Evolutionary conservation across 2,888 invertebrate species (phyloP), one percentile per base, ranked within the genome.

Genomic region (Athetis lepigone): DNA sequence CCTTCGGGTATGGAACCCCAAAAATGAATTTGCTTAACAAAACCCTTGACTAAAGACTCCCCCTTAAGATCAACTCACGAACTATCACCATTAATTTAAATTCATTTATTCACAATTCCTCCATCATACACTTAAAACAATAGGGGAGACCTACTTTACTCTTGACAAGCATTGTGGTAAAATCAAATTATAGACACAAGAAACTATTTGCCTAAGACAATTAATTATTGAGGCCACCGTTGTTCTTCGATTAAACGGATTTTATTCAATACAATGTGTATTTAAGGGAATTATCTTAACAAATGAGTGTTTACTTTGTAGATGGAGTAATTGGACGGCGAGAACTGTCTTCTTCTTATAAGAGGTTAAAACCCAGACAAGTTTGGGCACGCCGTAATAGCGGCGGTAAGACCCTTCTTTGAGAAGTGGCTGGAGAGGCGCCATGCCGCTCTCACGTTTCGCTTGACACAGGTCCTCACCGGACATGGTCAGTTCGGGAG

Each of bases 141-240:
- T 68, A 13, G 73, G 11, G 33, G n/a, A 36, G 27, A 49, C n/a
- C 9, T n/a, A 42, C 42, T 49, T n/a, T 6, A 19, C 21, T 25
- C 11, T 13, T 61, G 65, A 45, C 75, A 75, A 23, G 36, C 51
- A 46, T 74, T 74, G 73, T 70, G 25, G 58, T 42, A 9, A 27
- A 58, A 66, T 74, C 65, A 56, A 61, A 57, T 58, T 58, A 42
- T 25, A 51, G 57, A 21, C 54, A 16, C 68, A 55, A 75, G 75
- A 65, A 73, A 75, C 73, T 75, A 70, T 70, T 75, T 65, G 73
- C 55, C 55, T 70, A 6, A 39, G 37, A 45, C 43, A 60, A 57
- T 58, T 52, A 73, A 73, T 71, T 70, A 47, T 54, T 25, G 40
- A 61, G 36, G 18, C 13, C 33, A 27, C 43, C 18, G 40, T 71